A percentile compares a stretch with the other conserved stretches of the same genome.
phyloP scores from a whole-genome alignment of 2,888 invertebrate species.

The Oxytorus armatus region DNA sequence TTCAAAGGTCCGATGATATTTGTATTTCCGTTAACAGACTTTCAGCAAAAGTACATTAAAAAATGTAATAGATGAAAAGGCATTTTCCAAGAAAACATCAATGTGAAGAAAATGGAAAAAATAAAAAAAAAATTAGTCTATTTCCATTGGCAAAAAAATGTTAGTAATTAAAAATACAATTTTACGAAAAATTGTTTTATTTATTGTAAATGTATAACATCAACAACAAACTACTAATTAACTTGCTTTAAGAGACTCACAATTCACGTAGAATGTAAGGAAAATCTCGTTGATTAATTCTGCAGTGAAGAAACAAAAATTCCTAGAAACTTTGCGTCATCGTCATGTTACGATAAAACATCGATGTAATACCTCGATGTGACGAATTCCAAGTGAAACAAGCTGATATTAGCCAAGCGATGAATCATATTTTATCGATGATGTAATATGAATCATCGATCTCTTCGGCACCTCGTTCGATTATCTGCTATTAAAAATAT shows the following conservation, averaged over 20 bases:
- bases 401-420: neutral
- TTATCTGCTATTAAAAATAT: too few relatives aligned
- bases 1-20: constrained; percentile 29
- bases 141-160: too few relatives aligned
- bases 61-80: neutral
- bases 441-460: constrained; percentile 33
- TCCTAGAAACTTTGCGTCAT: neutral
- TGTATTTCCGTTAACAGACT: constrained; percentile 17
- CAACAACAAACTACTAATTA: too few relatives aligned
- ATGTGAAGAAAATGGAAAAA: neutral
- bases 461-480: neutral
- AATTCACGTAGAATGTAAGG: too few relatives aligned
- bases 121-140: too few relatives aligned
- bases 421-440: constrained; percentile 35
- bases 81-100: neutral
- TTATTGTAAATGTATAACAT: too few relatives aligned
- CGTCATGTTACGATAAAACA: neutral
- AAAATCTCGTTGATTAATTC: neutral
- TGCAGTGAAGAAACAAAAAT: constrained; percentile 13
- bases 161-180: too few relatives aligned
- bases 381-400: constrained; percentile 16
- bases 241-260: too few relatives aligned
- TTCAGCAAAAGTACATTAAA: neutral
- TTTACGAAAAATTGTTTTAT: too few relatives aligned
- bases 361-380: constrained; percentile 8